phyloP scores from a whole-genome alignment of 2,888 invertebrate genomes.

The Argyresthia goedartella region DNA sequence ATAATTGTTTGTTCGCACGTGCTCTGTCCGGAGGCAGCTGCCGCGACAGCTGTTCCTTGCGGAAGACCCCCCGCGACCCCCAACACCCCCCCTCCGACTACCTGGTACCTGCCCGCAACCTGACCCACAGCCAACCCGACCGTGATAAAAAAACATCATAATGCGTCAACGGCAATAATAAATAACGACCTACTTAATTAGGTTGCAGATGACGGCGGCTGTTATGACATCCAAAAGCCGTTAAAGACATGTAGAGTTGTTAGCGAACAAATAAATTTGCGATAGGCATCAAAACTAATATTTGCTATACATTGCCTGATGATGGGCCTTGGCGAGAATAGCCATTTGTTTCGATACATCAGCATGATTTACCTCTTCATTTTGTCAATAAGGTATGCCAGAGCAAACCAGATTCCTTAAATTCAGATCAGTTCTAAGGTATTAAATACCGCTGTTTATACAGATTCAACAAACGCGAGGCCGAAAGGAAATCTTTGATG shows the following conservation, averaged over 20 bases:
- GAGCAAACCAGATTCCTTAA: too few relatives aligned
- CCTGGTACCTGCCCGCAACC: slow-evolving; percentile 23
- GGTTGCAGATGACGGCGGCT: neutral
- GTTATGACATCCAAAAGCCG: neutral
- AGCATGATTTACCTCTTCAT: too few relatives aligned
- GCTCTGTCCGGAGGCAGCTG: slow-evolving; percentile 54
- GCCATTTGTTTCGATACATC: too few relatives aligned
- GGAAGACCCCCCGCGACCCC: slow-evolving; percentile 30
- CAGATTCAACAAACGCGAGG: neutral
- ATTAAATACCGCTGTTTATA: neutral
- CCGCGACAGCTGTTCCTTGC: slow-evolving; percentile 58
- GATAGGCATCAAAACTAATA: too few relatives aligned
- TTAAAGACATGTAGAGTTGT: neutral
- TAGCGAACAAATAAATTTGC: neutral
- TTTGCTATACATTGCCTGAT: too few relatives aligned
- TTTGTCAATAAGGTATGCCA: too few relatives aligned
- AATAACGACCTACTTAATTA: neutral
- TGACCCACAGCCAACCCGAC: slow-evolving; percentile 23
- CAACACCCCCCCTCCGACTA: slow-evolving; percentile 20
- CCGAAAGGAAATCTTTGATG: slow-evolving; percentile 2
- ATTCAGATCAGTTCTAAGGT: too few relatives aligned
- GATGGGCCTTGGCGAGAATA: too few relatives aligned
- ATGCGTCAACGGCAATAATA: neutral
- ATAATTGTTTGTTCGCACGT: slow-evolving; percentile 60
- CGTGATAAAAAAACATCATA: neutral